These are phyloP conservation scores for Altica lythri DNA, from an alignment of 2,888 invertebrate species.

Conservation along the genomic window DNA sequence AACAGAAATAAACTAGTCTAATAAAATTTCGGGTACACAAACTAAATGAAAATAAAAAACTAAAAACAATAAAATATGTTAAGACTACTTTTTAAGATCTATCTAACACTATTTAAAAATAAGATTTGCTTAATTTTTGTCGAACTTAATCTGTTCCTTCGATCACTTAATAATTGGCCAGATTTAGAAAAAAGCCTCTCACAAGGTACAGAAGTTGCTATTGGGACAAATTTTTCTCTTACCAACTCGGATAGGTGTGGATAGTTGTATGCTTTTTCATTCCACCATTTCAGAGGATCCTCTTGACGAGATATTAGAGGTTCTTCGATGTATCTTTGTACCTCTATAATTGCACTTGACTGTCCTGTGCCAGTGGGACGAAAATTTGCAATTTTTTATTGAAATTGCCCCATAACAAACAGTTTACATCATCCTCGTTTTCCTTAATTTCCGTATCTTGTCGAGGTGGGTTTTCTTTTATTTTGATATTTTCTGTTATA, in stretches of 20 bases:
- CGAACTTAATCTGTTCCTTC: slow-evolving; percentile 18
- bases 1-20: no score
- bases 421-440: neutral
- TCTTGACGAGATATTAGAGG: slow-evolving; percentile 23
- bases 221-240: slow-evolving; percentile 24
- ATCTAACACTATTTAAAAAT: slow-evolving; percentile 14
- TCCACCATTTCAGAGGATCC: slow-evolving; percentile 34
- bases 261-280: slow-evolving; percentile 29
- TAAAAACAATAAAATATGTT: no score
- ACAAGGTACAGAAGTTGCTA: slow-evolving; percentile 30
- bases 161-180: slow-evolving; percentile 13
- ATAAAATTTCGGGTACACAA: no score
- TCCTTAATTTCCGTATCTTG: neutral
- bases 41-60: no score
- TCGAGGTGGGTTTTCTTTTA: neutral
- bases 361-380: slow-evolving; percentile 17
- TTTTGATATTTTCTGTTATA: slow-evolving; percentile 7
- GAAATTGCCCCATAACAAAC: slow-evolving; percentile 18
- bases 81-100: neutral
- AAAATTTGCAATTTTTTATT: slow-evolving; percentile 16
- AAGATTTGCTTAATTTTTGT: slow-evolving; percentile 26
- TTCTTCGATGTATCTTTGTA: slow-evolving; percentile 33
- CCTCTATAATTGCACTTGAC: slow-evolving; percentile 33
- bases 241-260: no score
- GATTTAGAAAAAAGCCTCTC: slow-evolving; percentile 23